Evolutionary conservation across 2,888 invertebrate species (phyloP).

Genomic region (Cremastinae sp.): DNA sequence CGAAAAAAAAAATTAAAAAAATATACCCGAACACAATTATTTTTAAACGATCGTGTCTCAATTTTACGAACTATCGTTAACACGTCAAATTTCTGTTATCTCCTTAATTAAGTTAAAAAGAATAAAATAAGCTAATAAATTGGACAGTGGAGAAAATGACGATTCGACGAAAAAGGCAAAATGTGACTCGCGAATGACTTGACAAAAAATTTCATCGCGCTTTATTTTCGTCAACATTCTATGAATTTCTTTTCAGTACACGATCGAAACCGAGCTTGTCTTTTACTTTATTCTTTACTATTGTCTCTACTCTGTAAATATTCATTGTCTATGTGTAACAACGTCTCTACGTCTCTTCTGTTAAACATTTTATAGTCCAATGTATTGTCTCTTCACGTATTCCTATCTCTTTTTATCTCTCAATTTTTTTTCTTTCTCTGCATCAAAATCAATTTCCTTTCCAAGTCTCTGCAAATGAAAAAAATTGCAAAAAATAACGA

Average conservation of each 20-base stretch:
- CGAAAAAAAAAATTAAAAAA: slow-evolving; percentile 38
- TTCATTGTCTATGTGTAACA: slow-evolving; percentile 51
- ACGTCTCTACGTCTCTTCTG: slow-evolving; percentile 48
- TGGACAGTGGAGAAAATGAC: not conserved
- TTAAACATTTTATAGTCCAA: slow-evolving; percentile 57
- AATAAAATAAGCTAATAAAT: too few relatives aligned
- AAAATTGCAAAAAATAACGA: slow-evolving; percentile 19
- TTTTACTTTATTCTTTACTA: slow-evolving; percentile 1
- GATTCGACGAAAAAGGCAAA: slow-evolving; percentile 21
- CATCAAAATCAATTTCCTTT: not conserved
- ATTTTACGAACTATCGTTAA: slow-evolving; percentile 26
- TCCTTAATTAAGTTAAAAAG: not conserved
- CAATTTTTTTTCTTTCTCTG: slow-evolving; percentile 21
- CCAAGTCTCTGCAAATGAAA: not conserved
- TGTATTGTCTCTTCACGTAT: slow-evolving; percentile 44
- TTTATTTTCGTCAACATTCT: not conserved
- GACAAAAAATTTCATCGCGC: slow-evolving; percentile 6
- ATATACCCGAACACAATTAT: slow-evolving; percentile 19
- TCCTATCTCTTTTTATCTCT: slow-evolving; percentile 13
- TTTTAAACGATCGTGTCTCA: slow-evolving; percentile 27
- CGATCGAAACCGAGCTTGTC: slow-evolving; percentile 37
- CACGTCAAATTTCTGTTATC: slow-evolving; percentile 11
- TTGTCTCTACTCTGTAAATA: slow-evolving; percentile 57
- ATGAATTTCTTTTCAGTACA: slow-evolving; percentile 29
- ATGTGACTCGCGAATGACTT: slow-evolving; percentile 11